Evolutionary conservation across 2,888 invertebrate species (phyloP), one percentile per base, ranked within the genome.

Genomic region (Malachius bipustulatus): DNA sequence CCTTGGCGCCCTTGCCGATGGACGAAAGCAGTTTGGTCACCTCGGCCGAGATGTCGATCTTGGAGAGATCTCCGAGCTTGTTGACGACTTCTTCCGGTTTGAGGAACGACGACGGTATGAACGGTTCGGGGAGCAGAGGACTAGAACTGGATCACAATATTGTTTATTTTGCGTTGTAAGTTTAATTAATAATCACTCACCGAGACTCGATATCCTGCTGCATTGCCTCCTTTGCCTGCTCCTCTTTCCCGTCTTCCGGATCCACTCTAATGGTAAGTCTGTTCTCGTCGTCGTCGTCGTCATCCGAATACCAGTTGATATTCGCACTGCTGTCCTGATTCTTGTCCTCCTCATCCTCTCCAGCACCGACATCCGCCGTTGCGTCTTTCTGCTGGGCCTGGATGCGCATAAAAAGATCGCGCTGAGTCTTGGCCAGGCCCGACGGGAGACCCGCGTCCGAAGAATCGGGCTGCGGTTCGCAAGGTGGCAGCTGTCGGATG

Each of bases 261-360:
- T 61, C 64, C 13, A 52, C 66, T 34, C 65, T 57, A 16, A 62
- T 62, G 9, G 56, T 61, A 37, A 62, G 44, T 13, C 56, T 48
- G 36, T 55, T 51, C 15, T 53, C 52, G 30, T 55, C 55, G 16
- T 46, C 46, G 19, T 79, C 82, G 49, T 77, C 79, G 47, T 81
- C 82, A 54, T 82, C 83, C 2, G 83, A 84, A 54, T 84, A 85
- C 79, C 84, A 84, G 59, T 79, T 75, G 37, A 58, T 58, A 34
- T 56, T 56, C 28, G 48, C 52, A 9, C 56, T 49, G 14, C 38
- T 40, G 12, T 47, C 46, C n/a, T n/a, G n/a, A 34, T 44, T 37
- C 2, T 16, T 26, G 15, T 65, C 64, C 28, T 60, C 58, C 36
- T 57, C 52, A 34, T 50, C 52, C 11, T 48, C 50, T 1, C 54